These are phyloP conservation scores for Lampropteryx suffumata DNA, from an alignment of 2,888 invertebrate genomes.

Conservation along the genomic window DNA sequence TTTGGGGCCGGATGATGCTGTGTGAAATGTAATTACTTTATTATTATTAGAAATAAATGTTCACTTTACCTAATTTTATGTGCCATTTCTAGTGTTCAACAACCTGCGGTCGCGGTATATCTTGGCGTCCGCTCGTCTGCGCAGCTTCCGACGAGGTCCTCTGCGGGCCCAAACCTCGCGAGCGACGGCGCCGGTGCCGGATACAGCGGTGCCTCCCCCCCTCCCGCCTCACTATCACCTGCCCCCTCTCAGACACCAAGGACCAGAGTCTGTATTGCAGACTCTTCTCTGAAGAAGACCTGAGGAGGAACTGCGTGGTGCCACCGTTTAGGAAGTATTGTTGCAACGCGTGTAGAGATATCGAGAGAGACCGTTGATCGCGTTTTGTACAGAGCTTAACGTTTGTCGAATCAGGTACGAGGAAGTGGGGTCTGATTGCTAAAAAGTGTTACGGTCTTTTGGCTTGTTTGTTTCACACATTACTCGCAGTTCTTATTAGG, in stretches of 20 bases:
- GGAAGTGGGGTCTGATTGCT: too few species aligned
- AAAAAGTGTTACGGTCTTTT: too few species aligned
- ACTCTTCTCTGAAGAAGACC: conserved; percentile 59
- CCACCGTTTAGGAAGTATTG: conserved; percentile 83
- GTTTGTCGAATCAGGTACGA: too few species aligned
- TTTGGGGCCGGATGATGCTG: too few species aligned
- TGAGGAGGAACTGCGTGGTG: conserved; percentile 81
- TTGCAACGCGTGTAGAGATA: conserved; percentile 78
- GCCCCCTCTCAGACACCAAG: conserved; percentile 62
- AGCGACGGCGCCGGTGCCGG: conserved; percentile 78
- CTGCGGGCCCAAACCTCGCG: conserved; percentile 80
- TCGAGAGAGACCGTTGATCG: conserved; percentile 34
- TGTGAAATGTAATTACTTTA: too few species aligned
- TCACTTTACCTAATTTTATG: too few species aligned
- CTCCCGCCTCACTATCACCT: conserved; percentile 41
- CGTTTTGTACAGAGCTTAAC: not conserved
- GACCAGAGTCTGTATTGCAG: conserved; percentile 81
- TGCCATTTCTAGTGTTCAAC: conserved; percentile 84
- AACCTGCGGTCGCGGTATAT: conserved; percentile 83
- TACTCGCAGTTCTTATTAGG: too few species aligned
- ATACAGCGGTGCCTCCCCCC: conserved; percentile 57
- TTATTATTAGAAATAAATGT: too few species aligned
- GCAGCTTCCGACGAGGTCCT: conserved; percentile 72
- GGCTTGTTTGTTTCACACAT: too few species aligned
- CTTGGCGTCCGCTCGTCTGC: conserved; percentile 79